A percentile compares a stretch with the other conserved stretches of the same genome.
Conservation (phyloP, 2,888 invertebrate species). For the Agonum fuliginosum region DNA sequence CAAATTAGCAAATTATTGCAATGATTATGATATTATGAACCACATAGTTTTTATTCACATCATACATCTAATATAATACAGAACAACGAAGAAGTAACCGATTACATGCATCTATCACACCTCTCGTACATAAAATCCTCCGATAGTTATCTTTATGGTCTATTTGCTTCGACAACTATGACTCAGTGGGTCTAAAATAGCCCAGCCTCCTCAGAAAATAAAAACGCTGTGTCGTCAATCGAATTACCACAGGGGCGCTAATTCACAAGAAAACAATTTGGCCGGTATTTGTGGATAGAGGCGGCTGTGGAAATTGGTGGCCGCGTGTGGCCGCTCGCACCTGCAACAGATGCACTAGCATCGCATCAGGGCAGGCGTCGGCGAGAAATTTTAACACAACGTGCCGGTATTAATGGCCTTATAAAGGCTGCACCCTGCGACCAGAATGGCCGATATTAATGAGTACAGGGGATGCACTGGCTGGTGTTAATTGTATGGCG, state of each 20-base stretch:
- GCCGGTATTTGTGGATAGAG: constrained; percentile 18
- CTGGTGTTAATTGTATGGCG: too few species aligned
- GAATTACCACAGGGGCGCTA: constrained; percentile 47
- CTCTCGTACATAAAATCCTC: too few species aligned
- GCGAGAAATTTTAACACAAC: constrained; percentile 50
- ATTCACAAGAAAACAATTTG: constrained; percentile 49
- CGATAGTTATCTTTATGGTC: too few species aligned
- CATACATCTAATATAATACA: too few species aligned
- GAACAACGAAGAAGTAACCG: too few species aligned
- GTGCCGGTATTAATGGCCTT: constrained; percentile 45
- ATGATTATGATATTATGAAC: too few species aligned
- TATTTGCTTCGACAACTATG: not conserved
- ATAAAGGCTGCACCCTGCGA: constrained; percentile 48
- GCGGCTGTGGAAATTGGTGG: not conserved
- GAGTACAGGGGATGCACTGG: too few species aligned
- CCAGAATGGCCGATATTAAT: too few species aligned
- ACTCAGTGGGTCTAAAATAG: not conserved
- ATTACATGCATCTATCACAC: too few species aligned
- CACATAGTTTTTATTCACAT: too few species aligned
- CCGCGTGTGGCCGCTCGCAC: constrained; percentile 22
- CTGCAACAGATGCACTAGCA: constrained; percentile 52
- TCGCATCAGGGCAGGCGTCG: not conserved
- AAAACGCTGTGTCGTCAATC: constrained; percentile 28
- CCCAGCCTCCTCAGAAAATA: not conserved
- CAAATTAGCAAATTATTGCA: too few species aligned